Conservation (phyloP, 35 echinoderm and acorn worm species). For the Nesometra sesokonis region DNA sequence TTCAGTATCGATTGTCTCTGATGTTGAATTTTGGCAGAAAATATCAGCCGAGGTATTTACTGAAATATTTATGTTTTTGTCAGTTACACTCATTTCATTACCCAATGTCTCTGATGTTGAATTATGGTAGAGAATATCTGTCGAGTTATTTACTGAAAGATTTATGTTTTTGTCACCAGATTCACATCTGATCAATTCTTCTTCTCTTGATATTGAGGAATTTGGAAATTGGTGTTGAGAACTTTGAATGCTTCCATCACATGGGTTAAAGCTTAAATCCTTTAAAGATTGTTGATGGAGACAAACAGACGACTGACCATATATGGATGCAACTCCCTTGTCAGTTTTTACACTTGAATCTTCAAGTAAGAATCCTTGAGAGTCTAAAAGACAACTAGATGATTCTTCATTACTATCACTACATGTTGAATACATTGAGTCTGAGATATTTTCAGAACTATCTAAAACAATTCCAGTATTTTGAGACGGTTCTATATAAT, state of each 20-base stretch:
- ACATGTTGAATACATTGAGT: not conserved
- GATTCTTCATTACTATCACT: not conserved
- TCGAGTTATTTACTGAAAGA: no score
- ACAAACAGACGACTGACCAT: not conserved
- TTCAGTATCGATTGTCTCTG: no score
- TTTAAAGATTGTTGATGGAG: not conserved
- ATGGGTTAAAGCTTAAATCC: not conserved
- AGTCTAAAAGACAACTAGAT: not conserved
- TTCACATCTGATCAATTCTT: no score
- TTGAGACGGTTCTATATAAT: not conserved
- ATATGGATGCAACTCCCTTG: not conserved
- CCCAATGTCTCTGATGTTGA: no score
- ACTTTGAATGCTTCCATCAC: not conserved
- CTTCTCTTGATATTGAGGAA: no score
- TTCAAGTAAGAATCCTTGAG: not conserved
- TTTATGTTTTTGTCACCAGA: no score
- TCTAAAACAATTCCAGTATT: not conserved
- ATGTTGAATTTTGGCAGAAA: no score
- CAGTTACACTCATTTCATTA: no score
- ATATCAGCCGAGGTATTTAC: no score
- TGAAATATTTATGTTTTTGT: no score
- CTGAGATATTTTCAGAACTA: not conserved
- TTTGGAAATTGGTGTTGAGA: not conserved
- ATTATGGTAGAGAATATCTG: no score
- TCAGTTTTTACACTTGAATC: not conserved